phyloP scores from a whole-genome alignment of 2,888 invertebrate species.

The Chymomyza amoena region DNA sequence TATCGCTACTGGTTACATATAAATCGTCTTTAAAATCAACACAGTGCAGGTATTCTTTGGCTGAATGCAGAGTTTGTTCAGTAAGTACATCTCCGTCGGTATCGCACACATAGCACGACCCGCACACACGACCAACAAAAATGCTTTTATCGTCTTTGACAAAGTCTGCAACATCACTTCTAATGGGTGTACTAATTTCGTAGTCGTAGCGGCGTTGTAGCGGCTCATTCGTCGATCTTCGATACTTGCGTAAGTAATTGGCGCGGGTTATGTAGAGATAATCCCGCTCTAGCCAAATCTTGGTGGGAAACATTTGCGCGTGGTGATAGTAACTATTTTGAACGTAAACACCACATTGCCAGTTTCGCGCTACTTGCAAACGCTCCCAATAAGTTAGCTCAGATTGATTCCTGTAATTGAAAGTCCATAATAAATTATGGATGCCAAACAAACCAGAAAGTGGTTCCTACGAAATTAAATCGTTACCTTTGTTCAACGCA shows the following conservation, averaged over 20 bases:
- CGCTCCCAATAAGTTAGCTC: constrained; percentile 74
- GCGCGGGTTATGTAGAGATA: constrained; percentile 81
- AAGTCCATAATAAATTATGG: not conserved
- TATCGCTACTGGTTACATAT: constrained; percentile 71
- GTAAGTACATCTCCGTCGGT: constrained; percentile 46
- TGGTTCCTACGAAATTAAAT: not conserved
- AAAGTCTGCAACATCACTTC: constrained; percentile 74
- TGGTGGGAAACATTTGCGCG: constrained; percentile 80
- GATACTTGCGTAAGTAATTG: constrained; percentile 70
- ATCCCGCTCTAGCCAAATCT: constrained; percentile 80
- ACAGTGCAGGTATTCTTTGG: constrained; percentile 69
- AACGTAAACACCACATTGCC: constrained; percentile 80
- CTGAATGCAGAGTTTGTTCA: constrained; percentile 70
- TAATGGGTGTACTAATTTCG: constrained; percentile 59
- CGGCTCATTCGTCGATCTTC: constrained; percentile 67
- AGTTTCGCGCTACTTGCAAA: constrained; percentile 79
- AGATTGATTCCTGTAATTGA: constrained; percentile 59
- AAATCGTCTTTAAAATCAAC: constrained; percentile 73
- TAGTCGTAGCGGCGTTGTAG: constrained; percentile 69
- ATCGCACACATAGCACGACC: constrained; percentile 72
- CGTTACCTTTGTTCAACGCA: constrained; percentile 47
- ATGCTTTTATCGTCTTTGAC: constrained; percentile 67
- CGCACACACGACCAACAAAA: constrained; percentile 74
- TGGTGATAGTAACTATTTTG: constrained; percentile 79
- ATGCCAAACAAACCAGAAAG: not conserved